Evolutionary conservation across 2,797 vertebrate genomes (phyloP), one percentile per base, ranked within the genome.

Genomic region (Calcarius lapponicus): DNA sequence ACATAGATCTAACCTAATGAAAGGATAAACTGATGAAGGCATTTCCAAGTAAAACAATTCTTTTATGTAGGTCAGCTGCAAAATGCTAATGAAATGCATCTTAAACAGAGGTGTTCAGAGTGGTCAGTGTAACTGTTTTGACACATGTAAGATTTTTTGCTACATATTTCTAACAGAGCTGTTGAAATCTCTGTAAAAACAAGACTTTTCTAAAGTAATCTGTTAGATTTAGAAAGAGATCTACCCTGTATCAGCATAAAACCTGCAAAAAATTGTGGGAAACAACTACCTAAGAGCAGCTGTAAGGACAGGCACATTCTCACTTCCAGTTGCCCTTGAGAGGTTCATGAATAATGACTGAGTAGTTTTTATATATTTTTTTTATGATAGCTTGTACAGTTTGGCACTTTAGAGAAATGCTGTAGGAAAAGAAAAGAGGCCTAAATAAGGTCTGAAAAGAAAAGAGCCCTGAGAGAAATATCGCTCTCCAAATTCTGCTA

Each of bases 371-470:
- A 26, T 88, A 7, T 17, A 34, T 40, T 38, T 56, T 91, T 94
- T 96, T 70, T 5, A 14, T 94, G 96, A 96, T 89, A 96, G 84
- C 88, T 95, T 95, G 86, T 89, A 90, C 81, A 16, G 79, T 92
- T 96, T 96, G 94, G 95, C 92, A 91, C 57, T 76, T 66, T 45
- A 65, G 69, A 95, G 88, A 90, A 91, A 93, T 6, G 6, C 58
- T 90, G 85, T 67, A 96, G 88, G 86, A 93, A 96, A 95, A 96
- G 96, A 95, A 96, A 76, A 94, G 81, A 95, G 95, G 79, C 87
- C 96, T 97, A 97, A 97, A 94, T 94, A 96, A 97, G 96, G 96
- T 96, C 87, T 91, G 94, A 95, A 95, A 85, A 93, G 94, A 86
- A 95, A 93, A 60, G 75, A 84, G 36, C 36, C 70, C 58, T 90